Evolutionary conservation across 2,113 vertebrate genomes (phyloP), one percentile per base, ranked within the genome.

Genomic region (Bos javanicus): DNA sequence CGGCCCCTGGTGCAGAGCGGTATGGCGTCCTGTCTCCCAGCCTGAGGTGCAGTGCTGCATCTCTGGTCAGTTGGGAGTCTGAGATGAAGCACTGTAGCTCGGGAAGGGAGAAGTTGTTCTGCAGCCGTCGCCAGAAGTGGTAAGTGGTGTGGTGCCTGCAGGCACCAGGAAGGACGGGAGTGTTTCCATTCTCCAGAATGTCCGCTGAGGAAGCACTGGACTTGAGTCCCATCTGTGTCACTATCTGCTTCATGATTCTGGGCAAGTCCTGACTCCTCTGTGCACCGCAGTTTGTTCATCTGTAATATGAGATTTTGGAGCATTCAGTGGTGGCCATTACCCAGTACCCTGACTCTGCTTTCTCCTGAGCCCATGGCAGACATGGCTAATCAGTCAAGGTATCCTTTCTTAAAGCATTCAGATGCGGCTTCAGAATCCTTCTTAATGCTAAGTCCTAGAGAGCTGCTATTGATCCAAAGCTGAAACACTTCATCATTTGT

Each of bases 1-100:
- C 4, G 4, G 39, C 74, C 26, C 13, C n/a, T 3, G 5, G 23
- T 26, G 25, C 2, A 14, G 30, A 81, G 81, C 54, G 7, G 33
- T 2, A 5, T 2, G 2, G 36, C 1, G 1, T 96, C 89, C 97
- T 99, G 98, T 99, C 99, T 98, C 99, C 99, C 98, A 99, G 99
- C 99, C 99, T 99, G 98, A 98, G 99, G 99, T 99, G 99, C 99
- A 99, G 99, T 99, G 99, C 99, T 99, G 99, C 99, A 99, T 99
- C 99, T 99, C 99, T 99, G 99, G 99, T 99, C 99, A 99, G 99
- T 99, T 99, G 99, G 99, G 99, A 99, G 99, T 99, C 99, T 99
- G 99, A 99, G 99, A 99, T 99, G 99, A 99, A 99, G 99, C 99
- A 99, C 99, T 99, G 99, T 99, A 99, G 99, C 99, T 99, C 99